phyloP scores from a whole-genome alignment of 2,888 invertebrate species.

The Branchipolynoe longqiensis region DNA sequence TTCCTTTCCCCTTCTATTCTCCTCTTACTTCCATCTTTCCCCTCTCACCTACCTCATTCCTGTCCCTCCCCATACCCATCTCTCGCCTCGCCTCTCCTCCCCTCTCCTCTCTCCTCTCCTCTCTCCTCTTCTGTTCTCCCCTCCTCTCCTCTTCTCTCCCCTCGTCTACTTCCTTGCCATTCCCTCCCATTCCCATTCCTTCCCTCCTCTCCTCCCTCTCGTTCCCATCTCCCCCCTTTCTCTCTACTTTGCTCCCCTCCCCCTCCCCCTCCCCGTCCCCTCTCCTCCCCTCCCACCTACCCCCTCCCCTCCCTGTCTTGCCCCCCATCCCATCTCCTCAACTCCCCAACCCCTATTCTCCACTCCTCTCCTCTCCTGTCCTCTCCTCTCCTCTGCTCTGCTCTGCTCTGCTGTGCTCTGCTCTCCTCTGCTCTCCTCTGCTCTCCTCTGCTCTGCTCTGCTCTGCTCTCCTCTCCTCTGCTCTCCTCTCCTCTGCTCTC shows the following conservation, averaged over 20 bases:
- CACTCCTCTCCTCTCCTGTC: background rate
- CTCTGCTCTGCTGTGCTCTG: background rate
- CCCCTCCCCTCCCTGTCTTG: background rate
- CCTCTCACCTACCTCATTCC: too few species aligned
- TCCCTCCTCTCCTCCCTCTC: background rate
- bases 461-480: background rate
- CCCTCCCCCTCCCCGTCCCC: too few species aligned
- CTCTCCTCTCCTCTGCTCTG: background rate
- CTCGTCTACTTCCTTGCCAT: too few species aligned
- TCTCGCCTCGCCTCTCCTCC: background rate
- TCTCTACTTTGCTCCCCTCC: background rate
- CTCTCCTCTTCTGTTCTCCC: constrained; percentile 11
- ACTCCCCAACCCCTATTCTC: background rate
- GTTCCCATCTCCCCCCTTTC: constrained; percentile 1
- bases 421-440: background rate
- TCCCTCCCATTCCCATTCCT: background rate
- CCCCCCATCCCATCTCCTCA: too few species aligned
- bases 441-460: background rate
- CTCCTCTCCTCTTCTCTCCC: background rate
- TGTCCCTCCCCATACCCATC: too few species aligned
- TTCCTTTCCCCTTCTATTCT: background rate
- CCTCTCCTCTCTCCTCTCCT: background rate
- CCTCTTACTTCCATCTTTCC: background rate
- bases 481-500: background rate
- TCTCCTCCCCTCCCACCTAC: background rate